Evolutionary conservation across 2,797 vertebrate species (phyloP), one percentile per base, ranked within the genome.

Genomic region (Vespertilio murinus): DNA sequence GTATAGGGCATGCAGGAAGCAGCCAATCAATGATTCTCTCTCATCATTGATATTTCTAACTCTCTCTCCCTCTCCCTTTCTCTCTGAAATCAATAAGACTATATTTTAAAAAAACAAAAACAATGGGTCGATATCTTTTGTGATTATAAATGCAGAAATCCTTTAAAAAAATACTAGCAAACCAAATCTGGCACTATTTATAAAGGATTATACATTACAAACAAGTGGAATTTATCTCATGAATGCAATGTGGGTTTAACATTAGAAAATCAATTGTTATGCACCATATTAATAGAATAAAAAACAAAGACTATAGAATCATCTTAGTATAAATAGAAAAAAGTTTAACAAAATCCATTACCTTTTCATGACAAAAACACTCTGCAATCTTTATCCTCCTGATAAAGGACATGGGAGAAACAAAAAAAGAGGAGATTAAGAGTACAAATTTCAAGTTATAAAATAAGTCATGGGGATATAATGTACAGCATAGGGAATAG

Each of bases 351-450:
- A 93, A 80, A 75, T 20, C 20, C n/a, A 86, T 35, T 4, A 45
- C 0, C 28, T 18, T 80, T 93, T 93, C 28, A 56, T 67, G 38
- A 78, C 82, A 83, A 91, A 88, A 91, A 83, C 10, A 91, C 45
- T 73, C 45, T 42, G 23, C 10, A 82, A 69, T 54, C 6, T 83
- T 88, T 4, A 35, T 91, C 6, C 49, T 9, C 22, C 10, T 35
- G 45, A 30, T 64, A 85, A 65, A 90, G 22, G 23, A 4, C 35
- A 52, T 45, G 56, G 28, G 10, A 25, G 23, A 59, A 28, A 17
- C 23, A 79, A 22, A 65, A 81, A 81, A 23, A 20, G 40, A n/a
- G 30, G 59, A 40, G 20, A 33, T 65, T 47, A 65, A 47, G 79
- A 81, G 79, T 65, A 81, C 59, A 81, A 65, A 81, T 42, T 81